phyloP scores from a whole-genome alignment of 1,140 invertebrate genomes.

The Lysiphlebus fabarum region DNA sequence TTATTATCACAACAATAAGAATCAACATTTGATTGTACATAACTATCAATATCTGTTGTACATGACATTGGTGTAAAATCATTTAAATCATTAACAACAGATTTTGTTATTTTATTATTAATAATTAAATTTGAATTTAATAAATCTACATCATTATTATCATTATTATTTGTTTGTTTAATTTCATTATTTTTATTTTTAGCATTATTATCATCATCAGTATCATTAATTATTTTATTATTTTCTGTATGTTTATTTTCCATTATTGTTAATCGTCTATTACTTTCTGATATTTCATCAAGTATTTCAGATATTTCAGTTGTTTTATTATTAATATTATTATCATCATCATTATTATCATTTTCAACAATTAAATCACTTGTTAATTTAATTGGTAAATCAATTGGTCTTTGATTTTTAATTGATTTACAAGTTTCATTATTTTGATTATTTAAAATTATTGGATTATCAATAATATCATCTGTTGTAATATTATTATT shows the following conservation, averaged over 20 bases:
- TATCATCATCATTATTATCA: too few species aligned
- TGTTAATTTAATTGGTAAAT: not conserved
- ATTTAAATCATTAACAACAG: slow-evolving; percentile 15
- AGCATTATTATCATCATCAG: slow-evolving; percentile 23
- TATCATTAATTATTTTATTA: slow-evolving; percentile 26
- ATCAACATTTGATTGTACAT: slow-evolving; percentile 37
- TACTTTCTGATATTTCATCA: slow-evolving; percentile 17
- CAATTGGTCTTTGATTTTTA: slow-evolving; percentile 3
- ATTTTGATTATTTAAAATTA: not conserved
- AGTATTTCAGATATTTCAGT: slow-evolving; percentile 7
- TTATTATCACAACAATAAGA: slow-evolving; percentile 12
- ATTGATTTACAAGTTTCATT: not conserved
- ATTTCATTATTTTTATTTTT: slow-evolving; percentile 18
- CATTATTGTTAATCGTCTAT: not conserved
- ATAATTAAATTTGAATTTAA: too few species aligned
- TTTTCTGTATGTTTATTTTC: not conserved
- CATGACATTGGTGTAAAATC: slow-evolving; percentile 49
- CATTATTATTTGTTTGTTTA: slow-evolving; percentile 6
- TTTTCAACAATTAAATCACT: too few species aligned
- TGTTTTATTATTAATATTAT: too few species aligned
- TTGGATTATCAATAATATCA: not conserved
- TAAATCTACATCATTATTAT: not conserved
- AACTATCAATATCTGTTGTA: slow-evolving; percentile 48
- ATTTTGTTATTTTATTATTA: not conserved
- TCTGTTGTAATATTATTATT: slow-evolving; percentile 9